Evolutionary conservation across 2,888 invertebrate species (phyloP), one percentile per base, ranked within the genome.

Genomic region (Girardia tigrina): DNA sequence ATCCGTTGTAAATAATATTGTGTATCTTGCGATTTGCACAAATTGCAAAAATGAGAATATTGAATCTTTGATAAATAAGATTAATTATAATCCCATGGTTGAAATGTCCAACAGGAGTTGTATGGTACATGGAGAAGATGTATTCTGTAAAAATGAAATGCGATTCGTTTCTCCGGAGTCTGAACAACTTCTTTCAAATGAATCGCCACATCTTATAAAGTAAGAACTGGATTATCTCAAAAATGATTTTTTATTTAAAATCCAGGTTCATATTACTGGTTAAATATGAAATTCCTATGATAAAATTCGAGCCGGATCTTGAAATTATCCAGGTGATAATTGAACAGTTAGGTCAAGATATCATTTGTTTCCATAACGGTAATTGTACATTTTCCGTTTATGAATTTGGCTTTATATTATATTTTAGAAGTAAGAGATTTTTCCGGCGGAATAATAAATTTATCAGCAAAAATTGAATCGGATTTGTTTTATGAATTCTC

Each of bases 211-310:
- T n/a, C 23, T 56, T 6, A 56, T 56, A 6, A 56, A 56, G 56
- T 56, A 56, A 8, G 36, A 12, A 12, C 16, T 36, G 36, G 36
- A 36, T 36, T 36, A 12, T 36, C 36, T 36, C 8, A 36, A 36
- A 36, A 12, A 12, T 12, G 16, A 8, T 16, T 12, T 36, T 36
- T 36, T 26, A 70, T 70, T 70, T 23, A 23, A 26, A 14, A 8
- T 12, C 14, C 76, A 84, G 83, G 77, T 83, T 84, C 80, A 80
- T 82, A 76, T 81, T 83, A 28, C 79, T 80, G 56, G 81, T 83
- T 16, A 81, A 82, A 78, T 84, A 82, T 79, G 81, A 80, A 72
- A 83, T 84, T 29, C 84, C 84, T 8, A 81, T 81, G 76, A 82
- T 83, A 29, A 80, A 80, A 28, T 80, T 83, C 42, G 81, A 83